Conservation (phyloP, 35 echinoderm and acorn worm genomes). For the Strongylocentrotus purpuratus region DNA sequence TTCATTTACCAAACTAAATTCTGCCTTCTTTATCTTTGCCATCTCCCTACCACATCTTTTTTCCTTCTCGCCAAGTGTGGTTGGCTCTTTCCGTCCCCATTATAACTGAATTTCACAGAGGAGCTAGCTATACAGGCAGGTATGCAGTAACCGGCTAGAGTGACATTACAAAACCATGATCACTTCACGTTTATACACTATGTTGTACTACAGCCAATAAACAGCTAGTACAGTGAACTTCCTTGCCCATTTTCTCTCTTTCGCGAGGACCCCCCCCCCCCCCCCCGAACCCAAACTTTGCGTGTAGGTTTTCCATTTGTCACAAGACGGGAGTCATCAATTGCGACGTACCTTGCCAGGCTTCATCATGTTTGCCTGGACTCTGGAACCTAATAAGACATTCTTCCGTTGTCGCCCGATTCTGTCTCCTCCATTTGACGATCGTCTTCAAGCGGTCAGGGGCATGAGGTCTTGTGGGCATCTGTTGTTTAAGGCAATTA, state of each 20-base stretch:
- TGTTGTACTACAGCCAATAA: neutral
- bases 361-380: conserved; percentile 28
- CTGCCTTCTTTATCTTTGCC: neutral
- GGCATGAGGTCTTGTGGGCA: neutral
- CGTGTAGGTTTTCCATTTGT: conserved; percentile 44
- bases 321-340: conserved; percentile 23
- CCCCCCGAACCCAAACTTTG: conserved; percentile 1
- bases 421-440: neutral
- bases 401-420: neutral
- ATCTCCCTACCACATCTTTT: neutral
- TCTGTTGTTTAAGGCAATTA: conserved; percentile 4
- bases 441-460: neutral
- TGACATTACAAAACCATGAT: neutral
- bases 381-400: conserved; percentile 26
- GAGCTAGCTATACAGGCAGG: neutral
- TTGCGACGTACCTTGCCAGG: conserved; percentile 8
- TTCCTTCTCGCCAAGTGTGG: neutral
- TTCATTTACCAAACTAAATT: neutral
- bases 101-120: neutral
- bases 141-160: neutral
- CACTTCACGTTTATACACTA: neutral
- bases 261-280: neutral
- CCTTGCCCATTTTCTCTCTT: neutral
- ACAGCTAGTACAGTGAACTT: conserved; percentile 21
- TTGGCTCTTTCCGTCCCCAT: neutral